Evolutionary conservation across 1,140 invertebrate species (phyloP).

Genomic region (Rhyacophila brunnea): DNA sequence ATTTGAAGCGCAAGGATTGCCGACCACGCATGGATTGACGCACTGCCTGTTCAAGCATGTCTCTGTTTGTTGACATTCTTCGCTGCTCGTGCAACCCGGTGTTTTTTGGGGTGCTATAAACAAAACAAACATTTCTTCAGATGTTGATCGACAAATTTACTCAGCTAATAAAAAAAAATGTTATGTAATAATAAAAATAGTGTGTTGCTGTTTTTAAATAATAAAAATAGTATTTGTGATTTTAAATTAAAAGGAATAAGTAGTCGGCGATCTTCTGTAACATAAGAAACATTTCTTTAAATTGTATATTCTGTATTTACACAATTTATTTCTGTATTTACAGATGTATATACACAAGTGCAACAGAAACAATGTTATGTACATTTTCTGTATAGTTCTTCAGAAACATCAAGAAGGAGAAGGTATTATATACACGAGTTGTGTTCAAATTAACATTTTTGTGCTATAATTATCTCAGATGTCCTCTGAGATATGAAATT

Average conservation of each 20-base stretch:
- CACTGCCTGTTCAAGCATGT: conserved; percentile 73
- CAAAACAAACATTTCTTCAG: conserved; percentile 4
- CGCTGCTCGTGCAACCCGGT: conserved; percentile 66
- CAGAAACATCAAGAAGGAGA: background rate
- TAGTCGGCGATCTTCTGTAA: background rate
- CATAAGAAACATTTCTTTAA: background rate
- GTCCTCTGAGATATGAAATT: no score
- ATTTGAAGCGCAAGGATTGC: conserved; percentile 74
- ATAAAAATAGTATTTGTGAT: background rate
- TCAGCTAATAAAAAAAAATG: background rate
- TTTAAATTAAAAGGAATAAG: background rate
- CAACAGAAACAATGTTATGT: background rate
- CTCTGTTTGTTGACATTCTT: conserved; percentile 70
- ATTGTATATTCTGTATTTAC: background rate
- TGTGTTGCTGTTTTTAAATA: conserved; percentile 23
- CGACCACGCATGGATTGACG: conserved; percentile 72
- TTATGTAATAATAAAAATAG: no score
- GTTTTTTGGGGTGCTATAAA: conserved; percentile 46
- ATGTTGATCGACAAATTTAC: conserved; percentile 9
- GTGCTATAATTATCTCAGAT: no score
- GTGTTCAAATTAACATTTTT: no score
- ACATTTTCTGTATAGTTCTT: background rate
- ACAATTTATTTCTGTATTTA: background rate
- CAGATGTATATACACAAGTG: background rate
- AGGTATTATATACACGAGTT: no score